Conservation (phyloP, 2,797 vertebrate species). For the Cichlasoma orientale region DNA sequence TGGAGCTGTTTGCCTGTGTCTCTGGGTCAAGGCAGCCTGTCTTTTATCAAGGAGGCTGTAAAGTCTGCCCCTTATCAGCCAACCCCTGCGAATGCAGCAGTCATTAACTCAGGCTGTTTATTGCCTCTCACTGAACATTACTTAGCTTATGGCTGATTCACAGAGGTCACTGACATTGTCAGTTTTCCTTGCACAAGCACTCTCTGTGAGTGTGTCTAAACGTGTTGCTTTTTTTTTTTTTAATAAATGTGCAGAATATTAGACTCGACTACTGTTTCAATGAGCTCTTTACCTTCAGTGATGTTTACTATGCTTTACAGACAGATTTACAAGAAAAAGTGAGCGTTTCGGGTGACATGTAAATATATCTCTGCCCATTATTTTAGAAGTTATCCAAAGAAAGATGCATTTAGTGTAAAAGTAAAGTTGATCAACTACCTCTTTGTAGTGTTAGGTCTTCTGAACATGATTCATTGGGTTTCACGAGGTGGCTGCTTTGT, state of each 20-base stretch:
- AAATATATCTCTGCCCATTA: too few species aligned
- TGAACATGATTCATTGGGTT: slow-evolving; percentile 15
- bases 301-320: slow-evolving; percentile 7
- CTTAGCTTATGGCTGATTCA: slow-evolving; percentile 56
- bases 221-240: neutral
- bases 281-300: slow-evolving; percentile 20
- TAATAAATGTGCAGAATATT: slow-evolving; percentile 1
- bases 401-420: too few species aligned
- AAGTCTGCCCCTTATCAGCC: slow-evolving; percentile 74
- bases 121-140: slow-evolving; percentile 72
- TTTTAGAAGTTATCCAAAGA: too few species aligned
- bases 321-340: neutral
- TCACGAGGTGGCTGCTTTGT: slow-evolving; percentile 16
- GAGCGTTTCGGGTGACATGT: neutral
- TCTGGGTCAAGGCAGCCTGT: slow-evolving; percentile 64
- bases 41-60: slow-evolving; percentile 66
- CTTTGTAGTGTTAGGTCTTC: slow-evolving; percentile 16
- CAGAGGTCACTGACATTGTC: slow-evolving; percentile 63
- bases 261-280: slow-evolving; percentile 40
- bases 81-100: slow-evolving; percentile 52
- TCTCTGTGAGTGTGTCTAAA: neutral
- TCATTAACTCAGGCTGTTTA: slow-evolving; percentile 76
- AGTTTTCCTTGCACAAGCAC: slow-evolving; percentile 32
- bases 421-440: neutral
- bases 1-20: slow-evolving; percentile 48